Evolutionary conservation across 2,113 vertebrate species (phyloP).

Genomic region (Gobio gobio): DNA sequence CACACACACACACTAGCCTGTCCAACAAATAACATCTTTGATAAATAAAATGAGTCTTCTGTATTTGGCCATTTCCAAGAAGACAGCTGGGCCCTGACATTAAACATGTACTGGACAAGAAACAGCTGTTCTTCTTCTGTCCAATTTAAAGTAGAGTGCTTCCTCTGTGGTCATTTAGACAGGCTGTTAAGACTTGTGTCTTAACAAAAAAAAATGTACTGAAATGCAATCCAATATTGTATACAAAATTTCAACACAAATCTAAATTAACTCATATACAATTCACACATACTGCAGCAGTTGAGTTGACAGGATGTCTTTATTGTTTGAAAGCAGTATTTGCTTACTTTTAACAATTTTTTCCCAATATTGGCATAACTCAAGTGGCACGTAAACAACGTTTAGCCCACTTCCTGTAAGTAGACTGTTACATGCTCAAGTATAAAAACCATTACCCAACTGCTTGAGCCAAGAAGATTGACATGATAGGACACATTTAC

Average conservation of each 20-base stretch:
- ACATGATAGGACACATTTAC: slow-evolving; percentile 4
- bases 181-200: background rate
- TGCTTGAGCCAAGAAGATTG: slow-evolving; percentile 28
- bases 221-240: no score
- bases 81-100: background rate
- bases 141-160: background rate
- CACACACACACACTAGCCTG: background rate
- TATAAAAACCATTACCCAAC: slow-evolving; percentile 41
- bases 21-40: background rate
- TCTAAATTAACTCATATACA: background rate
- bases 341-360: slow-evolving; percentile 5
- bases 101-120: slow-evolving; percentile 16
- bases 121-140: background rate
- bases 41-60: background rate
- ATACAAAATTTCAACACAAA: no score
- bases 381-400: slow-evolving; percentile 41
- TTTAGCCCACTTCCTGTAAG: slow-evolving; percentile 36
- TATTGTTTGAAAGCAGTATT: slow-evolving; percentile 62
- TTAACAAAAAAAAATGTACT: no score
- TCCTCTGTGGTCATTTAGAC: background rate
- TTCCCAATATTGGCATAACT: slow-evolving; percentile 46
- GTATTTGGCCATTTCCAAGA: background rate
- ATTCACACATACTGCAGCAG: slow-evolving; percentile 10
- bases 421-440: slow-evolving; percentile 61
- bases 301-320: slow-evolving; percentile 37